Percentiles rank a stretch among this genome's conserved stretches.
phyloP scores from a whole-genome alignment of 2,113 vertebrate species.

The Festucalex cinctus region DNA sequence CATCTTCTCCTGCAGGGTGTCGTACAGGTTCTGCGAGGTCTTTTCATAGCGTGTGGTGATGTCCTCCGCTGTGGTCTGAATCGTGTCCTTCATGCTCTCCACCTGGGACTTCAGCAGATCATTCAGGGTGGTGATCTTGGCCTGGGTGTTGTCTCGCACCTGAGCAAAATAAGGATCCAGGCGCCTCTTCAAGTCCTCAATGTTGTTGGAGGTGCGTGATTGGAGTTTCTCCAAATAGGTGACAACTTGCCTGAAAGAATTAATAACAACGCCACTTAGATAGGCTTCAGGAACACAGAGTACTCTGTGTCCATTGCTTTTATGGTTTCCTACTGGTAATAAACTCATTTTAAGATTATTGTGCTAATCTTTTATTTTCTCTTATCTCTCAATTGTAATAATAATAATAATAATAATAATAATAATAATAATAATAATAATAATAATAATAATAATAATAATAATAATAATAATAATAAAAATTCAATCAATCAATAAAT shows the following conservation, averaged over 20 bases:
- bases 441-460: too few relatives aligned
- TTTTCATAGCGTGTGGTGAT: slow-evolving; percentile 48
- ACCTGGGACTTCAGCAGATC: slow-evolving; percentile 62
- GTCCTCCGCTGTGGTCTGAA: slow-evolving; percentile 39
- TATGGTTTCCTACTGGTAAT: too few relatives aligned
- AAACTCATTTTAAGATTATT: too few relatives aligned
- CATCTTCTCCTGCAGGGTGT: slow-evolving; percentile 46
- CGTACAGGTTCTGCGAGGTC: slow-evolving; percentile 27
- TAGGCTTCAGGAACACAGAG: neutral
- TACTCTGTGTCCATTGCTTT: too few relatives aligned
- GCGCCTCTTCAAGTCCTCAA: slow-evolving; percentile 38
- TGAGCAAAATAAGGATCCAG: slow-evolving; percentile 60
- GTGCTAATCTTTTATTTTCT: too few relatives aligned
- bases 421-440: too few relatives aligned
- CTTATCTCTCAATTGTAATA: too few relatives aligned
- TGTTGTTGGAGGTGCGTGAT: slow-evolving; percentile 33
- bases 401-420: too few relatives aligned
- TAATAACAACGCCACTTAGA: neutral
- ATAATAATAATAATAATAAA: too few relatives aligned
- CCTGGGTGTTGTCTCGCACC: slow-evolving; percentile 60
- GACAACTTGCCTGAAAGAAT: slow-evolving; percentile 46
- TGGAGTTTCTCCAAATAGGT: slow-evolving; percentile 55
- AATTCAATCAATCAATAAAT: too few relatives aligned
- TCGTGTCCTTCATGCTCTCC: slow-evolving; percentile 35
- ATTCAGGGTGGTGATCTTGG: slow-evolving; percentile 59